Conservation (phyloP, 2,888 invertebrate species). For the Cerceris ruficornis region DNA sequence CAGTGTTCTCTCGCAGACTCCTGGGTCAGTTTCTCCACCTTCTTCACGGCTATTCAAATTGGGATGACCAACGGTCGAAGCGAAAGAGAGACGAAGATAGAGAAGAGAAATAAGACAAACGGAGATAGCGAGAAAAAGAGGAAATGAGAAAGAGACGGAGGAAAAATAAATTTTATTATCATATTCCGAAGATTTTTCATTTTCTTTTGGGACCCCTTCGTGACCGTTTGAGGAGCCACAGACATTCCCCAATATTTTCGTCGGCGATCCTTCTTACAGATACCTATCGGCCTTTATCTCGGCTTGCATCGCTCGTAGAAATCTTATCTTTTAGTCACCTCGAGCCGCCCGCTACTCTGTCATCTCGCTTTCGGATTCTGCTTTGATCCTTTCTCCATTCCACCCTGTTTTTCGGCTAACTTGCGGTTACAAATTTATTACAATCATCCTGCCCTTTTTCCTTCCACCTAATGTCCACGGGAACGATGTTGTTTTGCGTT, state of each 20-base stretch:
- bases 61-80: conserved; percentile 38
- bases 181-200: conserved; percentile 74
- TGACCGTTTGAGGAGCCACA: conserved; percentile 21
- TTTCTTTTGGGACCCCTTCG: conserved; percentile 41
- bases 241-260: conserved; percentile 58
- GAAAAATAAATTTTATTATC: conserved; percentile 71
- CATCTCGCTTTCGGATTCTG: conserved; percentile 48
- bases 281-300: conserved; percentile 66
- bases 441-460: not conserved
- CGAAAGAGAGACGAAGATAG: conserved; percentile 7
- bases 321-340: conserved; percentile 68
- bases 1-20: conserved; percentile 47
- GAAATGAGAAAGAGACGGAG: conserved; percentile 20
- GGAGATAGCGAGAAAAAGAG: not conserved
- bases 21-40: conserved; percentile 21
- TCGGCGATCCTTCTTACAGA: conserved; percentile 68
- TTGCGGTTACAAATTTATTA: conserved; percentile 17
- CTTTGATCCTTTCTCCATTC: conserved; percentile 48
- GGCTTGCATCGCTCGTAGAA: conserved; percentile 68
- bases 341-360: conserved; percentile 61
- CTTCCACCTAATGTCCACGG: not conserved
- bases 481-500: not conserved
- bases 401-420: not conserved
- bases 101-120: conserved; percentile 43
- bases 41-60: conserved; percentile 58